Evolutionary conservation across 2,797 vertebrate species (phyloP).

Genomic region (Urocyon cinereoargenteus): DNA sequence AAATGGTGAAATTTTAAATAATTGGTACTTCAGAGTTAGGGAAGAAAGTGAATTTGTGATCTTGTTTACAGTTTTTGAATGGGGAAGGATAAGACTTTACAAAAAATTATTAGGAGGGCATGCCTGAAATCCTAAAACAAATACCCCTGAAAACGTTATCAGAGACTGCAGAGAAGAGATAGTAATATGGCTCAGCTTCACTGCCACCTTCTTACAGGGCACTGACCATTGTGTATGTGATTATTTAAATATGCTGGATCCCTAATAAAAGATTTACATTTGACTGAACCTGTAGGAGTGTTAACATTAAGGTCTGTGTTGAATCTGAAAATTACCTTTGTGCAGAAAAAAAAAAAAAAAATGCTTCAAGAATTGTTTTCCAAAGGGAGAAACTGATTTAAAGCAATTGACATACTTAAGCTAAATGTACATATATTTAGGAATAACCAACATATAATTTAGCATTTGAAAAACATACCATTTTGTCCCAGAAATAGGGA

Average conservation of each 20-base stretch:
- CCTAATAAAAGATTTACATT: background rate
- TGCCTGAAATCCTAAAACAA: background rate
- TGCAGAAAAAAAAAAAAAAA: background rate
- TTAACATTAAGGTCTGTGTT: background rate
- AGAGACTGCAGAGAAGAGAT: background rate
- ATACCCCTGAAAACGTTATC: background rate
- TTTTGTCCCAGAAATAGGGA: background rate
- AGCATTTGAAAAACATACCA: background rate
- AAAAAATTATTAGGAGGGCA: background rate
- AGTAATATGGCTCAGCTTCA: background rate
- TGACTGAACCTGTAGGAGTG: background rate
- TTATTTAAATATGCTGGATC: background rate
- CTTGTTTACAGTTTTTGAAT: background rate
- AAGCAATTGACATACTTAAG: background rate
- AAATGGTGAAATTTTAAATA: background rate
- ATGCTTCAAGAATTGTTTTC: background rate
- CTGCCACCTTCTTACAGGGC: background rate
- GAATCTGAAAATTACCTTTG: constrained; percentile 31
- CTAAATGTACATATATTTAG: background rate
- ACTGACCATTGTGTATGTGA: background rate
- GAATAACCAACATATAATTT: constrained; percentile 30
- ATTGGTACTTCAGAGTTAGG: background rate
- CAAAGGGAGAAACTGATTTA: background rate
- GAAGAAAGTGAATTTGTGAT: background rate
- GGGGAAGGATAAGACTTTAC: background rate